Conservation (phyloP, 2,888 invertebrate species). For the Erebia aethiops region DNA sequence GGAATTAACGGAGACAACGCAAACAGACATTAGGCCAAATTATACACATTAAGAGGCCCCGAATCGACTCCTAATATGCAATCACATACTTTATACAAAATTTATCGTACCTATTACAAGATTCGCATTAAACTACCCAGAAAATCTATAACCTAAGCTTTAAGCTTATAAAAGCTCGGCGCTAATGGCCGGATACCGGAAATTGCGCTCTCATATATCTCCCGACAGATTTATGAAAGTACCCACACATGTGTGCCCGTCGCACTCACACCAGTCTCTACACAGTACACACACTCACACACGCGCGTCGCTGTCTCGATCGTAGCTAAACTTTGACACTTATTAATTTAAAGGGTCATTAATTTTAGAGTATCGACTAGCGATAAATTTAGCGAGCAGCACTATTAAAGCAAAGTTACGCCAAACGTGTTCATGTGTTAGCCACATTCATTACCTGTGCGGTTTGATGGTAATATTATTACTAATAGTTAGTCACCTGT, state of each 20-base stretch:
- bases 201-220: conserved; percentile 96
- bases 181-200: conserved; percentile 95
- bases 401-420: conserved; percentile 39
- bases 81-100: conserved; percentile 83
- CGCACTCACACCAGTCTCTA: conserved; percentile 58
- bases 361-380: conserved; percentile 63
- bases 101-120: conserved; percentile 83
- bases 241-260: conserved; percentile 84
- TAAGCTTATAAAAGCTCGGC: conserved; percentile 86
- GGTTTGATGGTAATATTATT: background rate
- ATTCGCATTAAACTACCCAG: conserved; percentile 84
- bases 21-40: conserved; percentile 79
- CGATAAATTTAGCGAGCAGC: conserved; percentile 48
- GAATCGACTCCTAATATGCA: conserved; percentile 82
- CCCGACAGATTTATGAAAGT: conserved; percentile 95
- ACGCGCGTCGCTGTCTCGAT: conserved; percentile 45
- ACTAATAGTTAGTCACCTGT: background rate
- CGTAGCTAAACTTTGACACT: conserved; percentile 74
- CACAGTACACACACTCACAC: conserved; percentile 46
- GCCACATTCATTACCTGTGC: conserved; percentile 30
- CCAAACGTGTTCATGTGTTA: conserved; percentile 32
- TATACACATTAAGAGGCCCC: conserved; percentile 82
- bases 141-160: conserved; percentile 84
- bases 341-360: conserved; percentile 78
- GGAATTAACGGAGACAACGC: conserved; percentile 47